Evolutionary conservation across 2,113 vertebrate genomes (phyloP).

Genomic region (Pseudopipra pipra): DNA sequence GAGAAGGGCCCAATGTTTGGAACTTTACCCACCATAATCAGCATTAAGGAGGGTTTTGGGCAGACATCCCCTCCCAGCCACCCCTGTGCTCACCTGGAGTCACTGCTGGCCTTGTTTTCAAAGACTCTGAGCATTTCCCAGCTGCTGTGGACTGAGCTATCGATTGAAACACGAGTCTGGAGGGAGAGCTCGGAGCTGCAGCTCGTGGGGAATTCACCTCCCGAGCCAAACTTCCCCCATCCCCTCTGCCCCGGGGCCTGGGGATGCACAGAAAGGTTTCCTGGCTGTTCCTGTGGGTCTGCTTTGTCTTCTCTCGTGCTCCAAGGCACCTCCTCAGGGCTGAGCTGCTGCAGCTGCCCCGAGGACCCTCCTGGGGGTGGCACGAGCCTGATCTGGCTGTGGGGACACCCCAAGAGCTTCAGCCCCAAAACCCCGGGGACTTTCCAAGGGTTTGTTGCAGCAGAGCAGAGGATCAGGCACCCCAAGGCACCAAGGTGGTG

Average conservation of each 20-base stretch:
- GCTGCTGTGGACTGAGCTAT: neutral
- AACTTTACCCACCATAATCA: rapidly evolving
- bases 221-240: neutral
- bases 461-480: neutral
- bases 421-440: neutral
- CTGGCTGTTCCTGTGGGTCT: rapidly evolving
- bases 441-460: neutral
- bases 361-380: neutral
- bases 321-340: rapidly evolving
- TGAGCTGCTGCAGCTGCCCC: neutral
- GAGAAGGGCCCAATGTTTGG: neutral
- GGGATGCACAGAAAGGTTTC: rapidly evolving
- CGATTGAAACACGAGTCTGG: neutral
- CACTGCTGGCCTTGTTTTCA: neutral
- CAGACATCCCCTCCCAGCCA: neutral
- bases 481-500: rapidly evolving
- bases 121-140: neutral
- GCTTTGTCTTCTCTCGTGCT: neutral
- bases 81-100: neutral
- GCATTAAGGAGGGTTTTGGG: neutral
- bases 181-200: neutral
- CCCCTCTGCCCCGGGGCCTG: neutral
- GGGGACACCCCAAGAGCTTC: rapidly evolving
- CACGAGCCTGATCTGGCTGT: rapidly evolving
- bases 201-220: neutral